Evolutionary conservation across 2,113 vertebrate species (phyloP).

Genomic region (Ornithorhynchus anatinus): DNA sequence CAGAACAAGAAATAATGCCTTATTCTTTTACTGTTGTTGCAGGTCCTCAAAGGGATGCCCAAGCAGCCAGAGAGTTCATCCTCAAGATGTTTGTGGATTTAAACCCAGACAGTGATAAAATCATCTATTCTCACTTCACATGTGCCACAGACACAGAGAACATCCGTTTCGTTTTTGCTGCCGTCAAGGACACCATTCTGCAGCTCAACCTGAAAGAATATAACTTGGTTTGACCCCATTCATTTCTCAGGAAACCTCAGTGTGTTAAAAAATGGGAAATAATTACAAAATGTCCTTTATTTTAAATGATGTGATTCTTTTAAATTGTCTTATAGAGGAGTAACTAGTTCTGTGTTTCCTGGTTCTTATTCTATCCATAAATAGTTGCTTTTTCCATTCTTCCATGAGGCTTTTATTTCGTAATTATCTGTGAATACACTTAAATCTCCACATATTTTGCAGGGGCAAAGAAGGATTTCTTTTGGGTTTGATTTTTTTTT

Average conservation of each 20-base stretch:
- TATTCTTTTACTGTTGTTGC: conserved; percentile 1
- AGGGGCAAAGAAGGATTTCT: conserved; percentile 55
- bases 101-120: conserved; percentile 99
- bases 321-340: conserved; percentile 69
- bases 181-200: conserved; percentile 97
- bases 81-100: conserved; percentile 99
- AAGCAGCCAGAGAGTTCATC: conserved; percentile 95
- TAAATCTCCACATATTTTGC: conserved; percentile 50
- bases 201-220: conserved; percentile 99
- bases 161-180: conserved; percentile 94
- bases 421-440: too few relatives aligned
- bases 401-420: conserved; percentile 66
- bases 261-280: conserved; percentile 57
- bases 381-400: conserved; percentile 59
- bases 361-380: conserved; percentile 59
- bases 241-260: conserved; percentile 47
- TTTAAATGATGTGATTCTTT: conserved; percentile 71
- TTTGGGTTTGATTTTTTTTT: conserved; percentile 48
- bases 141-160: conserved; percentile 97
- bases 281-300: conserved; percentile 58
- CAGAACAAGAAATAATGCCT: too few relatives aligned
- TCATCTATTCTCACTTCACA: conserved; percentile 99
- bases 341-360: conserved; percentile 60
- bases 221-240: conserved; percentile 90
- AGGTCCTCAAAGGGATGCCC: conserved; percentile 90